Percentiles rank a stretch among this genome's conserved stretches.
Evolutionary conservation across 30 jellyfish, hydroid and myxozoan genomes (phyloP).

Genomic region (Pseudorhiza aurosa): DNA sequence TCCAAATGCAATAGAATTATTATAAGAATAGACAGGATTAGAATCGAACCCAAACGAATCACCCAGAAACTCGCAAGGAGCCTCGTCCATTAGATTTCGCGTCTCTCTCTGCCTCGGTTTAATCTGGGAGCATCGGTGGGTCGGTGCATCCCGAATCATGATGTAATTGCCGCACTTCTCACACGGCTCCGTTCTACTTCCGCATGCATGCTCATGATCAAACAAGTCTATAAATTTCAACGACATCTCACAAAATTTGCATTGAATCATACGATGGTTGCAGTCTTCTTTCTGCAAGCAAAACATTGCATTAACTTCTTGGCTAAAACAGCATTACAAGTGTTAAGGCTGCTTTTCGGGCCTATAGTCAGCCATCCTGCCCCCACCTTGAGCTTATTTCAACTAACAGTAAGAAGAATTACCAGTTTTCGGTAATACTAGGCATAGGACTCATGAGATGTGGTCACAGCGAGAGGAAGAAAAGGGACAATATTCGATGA

Average conservation of each 20-base stretch:
- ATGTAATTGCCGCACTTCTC: slow-evolving; percentile 47
- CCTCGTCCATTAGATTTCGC: background rate
- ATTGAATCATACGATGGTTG: slow-evolving; percentile 41
- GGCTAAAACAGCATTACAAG: no score
- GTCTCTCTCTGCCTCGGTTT: slow-evolving; percentile 1
- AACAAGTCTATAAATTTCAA: slow-evolving; percentile 13
- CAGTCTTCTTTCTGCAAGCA: slow-evolving; percentile 44
- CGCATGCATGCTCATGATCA: slow-evolving; percentile 62
- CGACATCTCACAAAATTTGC: slow-evolving; percentile 52
- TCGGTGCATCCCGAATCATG: slow-evolving; percentile 17
- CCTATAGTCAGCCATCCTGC: no score
- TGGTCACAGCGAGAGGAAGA: no score
- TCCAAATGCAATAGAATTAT: no score
- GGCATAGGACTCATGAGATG: no score
- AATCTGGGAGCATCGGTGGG: slow-evolving; percentile 28
- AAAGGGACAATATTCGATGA: no score
- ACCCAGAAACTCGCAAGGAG: background rate
- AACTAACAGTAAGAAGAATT: no score
- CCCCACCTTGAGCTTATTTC: no score
- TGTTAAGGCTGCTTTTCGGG: no score
- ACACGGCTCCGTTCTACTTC: slow-evolving; percentile 66
- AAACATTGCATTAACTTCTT: no score
- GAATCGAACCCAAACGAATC: background rate
- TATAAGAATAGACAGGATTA: background rate
- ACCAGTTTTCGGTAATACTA: no score